These are phyloP conservation scores for Oligia latruncula DNA, from an alignment of 2,888 invertebrate genomes.

Conservation along the genomic window DNA sequence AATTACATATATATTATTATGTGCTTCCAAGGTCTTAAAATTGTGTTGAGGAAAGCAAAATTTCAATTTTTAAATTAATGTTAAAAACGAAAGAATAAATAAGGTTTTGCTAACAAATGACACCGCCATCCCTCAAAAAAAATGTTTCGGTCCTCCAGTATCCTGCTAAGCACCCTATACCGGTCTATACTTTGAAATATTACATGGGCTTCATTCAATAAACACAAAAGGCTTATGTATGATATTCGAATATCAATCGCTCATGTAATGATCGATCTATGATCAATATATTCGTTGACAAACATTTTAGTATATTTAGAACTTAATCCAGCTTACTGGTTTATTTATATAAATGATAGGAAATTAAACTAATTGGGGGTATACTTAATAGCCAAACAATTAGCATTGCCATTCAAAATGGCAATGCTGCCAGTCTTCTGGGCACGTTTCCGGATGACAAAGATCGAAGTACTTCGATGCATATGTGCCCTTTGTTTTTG, in stretches of 20 bases:
- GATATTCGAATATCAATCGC: neutral
- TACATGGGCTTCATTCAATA: constrained; percentile 17
- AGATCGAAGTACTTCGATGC: neutral
- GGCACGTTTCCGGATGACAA: neutral
- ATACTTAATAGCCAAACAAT: neutral
- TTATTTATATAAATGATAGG: neutral
- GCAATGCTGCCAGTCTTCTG: neutral
- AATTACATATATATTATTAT: neutral
- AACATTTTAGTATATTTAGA: neutral
- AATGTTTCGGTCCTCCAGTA: neutral
- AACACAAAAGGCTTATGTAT: neutral
- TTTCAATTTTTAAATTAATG: too few relatives aligned
- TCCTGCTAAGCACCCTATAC: neutral
- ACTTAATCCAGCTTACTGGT: neutral
- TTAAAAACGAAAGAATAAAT: too few relatives aligned
- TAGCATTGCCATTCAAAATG: neutral
- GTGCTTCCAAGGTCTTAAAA: neutral
- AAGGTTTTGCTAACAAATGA: too few relatives aligned
- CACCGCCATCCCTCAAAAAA: too few relatives aligned
- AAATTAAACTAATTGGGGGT: neutral
- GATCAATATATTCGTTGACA: constrained; percentile 1
- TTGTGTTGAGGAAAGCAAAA: too few relatives aligned
- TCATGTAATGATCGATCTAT: neutral
- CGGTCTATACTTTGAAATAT: neutral
- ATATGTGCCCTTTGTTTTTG: neutral